Evolutionary conservation across 2,888 invertebrate genomes (phyloP), one percentile per base, ranked within the genome.

Genomic region (Caenorhabditis sp.): DNA sequence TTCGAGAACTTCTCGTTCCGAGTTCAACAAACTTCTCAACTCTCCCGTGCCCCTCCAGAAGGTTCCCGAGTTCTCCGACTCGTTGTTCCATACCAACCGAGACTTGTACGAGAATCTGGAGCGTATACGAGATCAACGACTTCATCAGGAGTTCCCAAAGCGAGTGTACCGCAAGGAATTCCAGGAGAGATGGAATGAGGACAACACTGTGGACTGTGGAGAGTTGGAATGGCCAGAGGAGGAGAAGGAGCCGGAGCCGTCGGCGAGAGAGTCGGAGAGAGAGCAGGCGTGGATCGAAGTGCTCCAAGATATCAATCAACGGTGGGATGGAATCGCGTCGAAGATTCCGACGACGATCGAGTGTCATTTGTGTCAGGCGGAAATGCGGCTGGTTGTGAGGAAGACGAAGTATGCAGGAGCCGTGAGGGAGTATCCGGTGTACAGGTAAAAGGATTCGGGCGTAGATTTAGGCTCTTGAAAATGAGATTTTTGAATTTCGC

Each of bases 381-480:
- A 28, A 12, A 80, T 80, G 80, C 26, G 41, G 0, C 19, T 80
- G 14, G 49, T 66, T 38, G 59, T 73, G 66, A 44, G 80, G 8
- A 73, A 59, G 44, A 47, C 66, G 5, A 49, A 59, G 14, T 73
- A 68, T 38, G 19, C 59, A 1, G 80, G 73, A 26, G 66, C 66
- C n/a, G 12, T 73, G 0, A 24, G 80, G n/a, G 80, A 80, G 41
- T 73, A 80, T 72, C 73, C 73, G 28, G 59, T 73, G 2, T 80
- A 80, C 38, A 14, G 79, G 79, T 79, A 2, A 56, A 54, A 38
- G 19, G n/a, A 10, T 38, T 6, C 10, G 12, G 12, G 12, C 10
- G 6, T 38, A 8, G 31, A 35, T 38, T 38, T 38, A 38, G 12
- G 12, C 6, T 12, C 38, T 38, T 10, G 38, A 10, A 38, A 10